phyloP scores from a whole-genome alignment of 2,888 invertebrate species.

The Merodon equestris region DNA sequence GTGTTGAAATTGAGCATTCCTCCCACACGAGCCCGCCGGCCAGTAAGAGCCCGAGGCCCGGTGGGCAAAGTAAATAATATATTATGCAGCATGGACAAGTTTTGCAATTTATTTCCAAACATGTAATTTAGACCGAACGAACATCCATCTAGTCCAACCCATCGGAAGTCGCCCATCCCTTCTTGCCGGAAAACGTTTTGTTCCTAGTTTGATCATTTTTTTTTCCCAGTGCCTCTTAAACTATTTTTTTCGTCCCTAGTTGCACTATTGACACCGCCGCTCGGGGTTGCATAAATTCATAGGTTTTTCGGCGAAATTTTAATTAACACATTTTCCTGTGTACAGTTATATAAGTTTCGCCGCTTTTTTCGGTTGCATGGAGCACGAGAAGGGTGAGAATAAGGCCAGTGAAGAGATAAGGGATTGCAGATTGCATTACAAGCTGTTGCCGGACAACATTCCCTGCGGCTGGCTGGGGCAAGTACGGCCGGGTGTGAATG shows the following conservation, averaged over 20 bases:
- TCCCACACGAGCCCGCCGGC: no score
- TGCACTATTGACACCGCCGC: background rate
- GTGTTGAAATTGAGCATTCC: no score
- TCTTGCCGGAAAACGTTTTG: constrained; percentile 3
- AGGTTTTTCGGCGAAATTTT: constrained; percentile 48
- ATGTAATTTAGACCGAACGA: constrained; percentile 59
- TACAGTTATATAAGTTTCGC: background rate
- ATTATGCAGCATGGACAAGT: constrained; percentile 64
- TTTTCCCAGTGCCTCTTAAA: constrained; percentile 11
- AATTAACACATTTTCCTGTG: constrained; percentile 63
- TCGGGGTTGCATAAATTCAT: constrained; percentile 49
- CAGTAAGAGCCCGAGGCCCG: background rate
- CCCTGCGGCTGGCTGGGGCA: no score
- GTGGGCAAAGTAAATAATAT: constrained; percentile 53
- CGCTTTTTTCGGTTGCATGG: no score
- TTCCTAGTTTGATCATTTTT: no score
- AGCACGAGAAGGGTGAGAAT: no score
- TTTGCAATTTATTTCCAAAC: constrained; percentile 68
- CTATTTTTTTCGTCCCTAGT: constrained; percentile 14
- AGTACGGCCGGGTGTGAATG: background rate
- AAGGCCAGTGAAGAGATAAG: no score
- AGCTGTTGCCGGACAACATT: no score
- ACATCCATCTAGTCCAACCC: constrained; percentile 9
- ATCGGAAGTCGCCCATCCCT: no score
- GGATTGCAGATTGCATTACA: background rate